These are phyloP conservation scores for Phylloscopus collybita DNA, from an alignment of 2,797 vertebrate species.

Conservation along the genomic window DNA sequence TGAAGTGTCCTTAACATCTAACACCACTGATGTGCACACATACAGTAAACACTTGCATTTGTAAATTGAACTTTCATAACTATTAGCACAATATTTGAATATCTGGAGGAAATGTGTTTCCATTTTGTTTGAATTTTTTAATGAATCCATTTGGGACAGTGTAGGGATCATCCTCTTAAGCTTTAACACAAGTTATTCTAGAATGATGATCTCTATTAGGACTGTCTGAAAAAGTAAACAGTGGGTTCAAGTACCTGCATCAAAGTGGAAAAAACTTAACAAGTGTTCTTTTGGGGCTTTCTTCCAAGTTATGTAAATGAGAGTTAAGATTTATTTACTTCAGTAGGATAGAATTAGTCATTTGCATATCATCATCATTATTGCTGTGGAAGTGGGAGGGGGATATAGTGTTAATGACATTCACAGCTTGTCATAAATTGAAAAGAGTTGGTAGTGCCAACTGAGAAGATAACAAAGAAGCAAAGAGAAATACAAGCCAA, in stretches of 20 bases:
- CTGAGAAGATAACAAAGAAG: constrained; percentile 11
- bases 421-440: constrained; percentile 33
- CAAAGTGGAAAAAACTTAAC: not conserved
- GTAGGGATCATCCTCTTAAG: not conserved
- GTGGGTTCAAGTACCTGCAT: not conserved
- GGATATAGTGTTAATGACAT: not conserved
- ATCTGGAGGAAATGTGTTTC: not conserved
- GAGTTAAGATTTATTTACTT: constrained; percentile 8
- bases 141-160: not conserved
- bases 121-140: not conserved
- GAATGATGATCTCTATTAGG: not conserved
- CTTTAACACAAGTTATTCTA: not conserved
- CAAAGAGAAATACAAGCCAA: not conserved
- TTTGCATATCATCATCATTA: constrained; percentile 28
- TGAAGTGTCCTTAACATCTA: not conserved
- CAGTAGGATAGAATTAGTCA: not conserved
- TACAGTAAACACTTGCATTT: not conserved
- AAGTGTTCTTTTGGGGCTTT: not conserved
- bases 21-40: not conserved
- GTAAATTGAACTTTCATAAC: not conserved
- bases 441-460: not conserved
- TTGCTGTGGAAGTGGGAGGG: not conserved
- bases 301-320: not conserved
- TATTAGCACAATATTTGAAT: not conserved
- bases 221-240: not conserved